These are phyloP conservation scores for Dorcus hopei DNA, from an alignment of 2,888 invertebrate genomes.

Conservation along the genomic window DNA sequence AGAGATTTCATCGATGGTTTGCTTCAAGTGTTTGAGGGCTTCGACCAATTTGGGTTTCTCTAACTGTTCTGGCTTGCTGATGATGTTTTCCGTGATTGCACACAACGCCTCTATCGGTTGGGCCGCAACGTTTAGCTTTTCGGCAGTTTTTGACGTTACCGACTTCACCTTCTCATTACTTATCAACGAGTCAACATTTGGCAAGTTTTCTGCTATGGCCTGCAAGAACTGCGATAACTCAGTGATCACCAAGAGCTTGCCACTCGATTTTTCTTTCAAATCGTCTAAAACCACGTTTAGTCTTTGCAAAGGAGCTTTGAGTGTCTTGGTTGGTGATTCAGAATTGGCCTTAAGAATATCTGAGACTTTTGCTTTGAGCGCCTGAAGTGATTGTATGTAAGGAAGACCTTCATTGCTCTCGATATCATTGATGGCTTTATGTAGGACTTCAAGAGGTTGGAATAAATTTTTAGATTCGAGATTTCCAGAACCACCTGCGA, in stretches of 20 bases:
- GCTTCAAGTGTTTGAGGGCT: neutral
- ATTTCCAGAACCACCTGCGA: no score
- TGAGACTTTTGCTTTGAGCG: no score
- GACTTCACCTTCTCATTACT: neutral
- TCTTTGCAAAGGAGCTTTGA: no score
- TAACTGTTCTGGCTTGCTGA: neutral
- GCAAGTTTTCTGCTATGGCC: conserved; percentile 1
- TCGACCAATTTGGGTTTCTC: neutral
- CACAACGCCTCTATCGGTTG: neutral
- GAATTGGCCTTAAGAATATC: no score
- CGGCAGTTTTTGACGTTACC: neutral
- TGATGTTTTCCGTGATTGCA: neutral
- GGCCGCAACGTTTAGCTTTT: neutral
- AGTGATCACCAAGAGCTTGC: neutral
- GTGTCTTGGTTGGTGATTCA: no score
- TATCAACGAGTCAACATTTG: neutral
- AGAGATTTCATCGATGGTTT: neutral
- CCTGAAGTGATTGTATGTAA: no score
- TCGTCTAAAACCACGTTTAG: no score
- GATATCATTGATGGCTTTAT: no score
- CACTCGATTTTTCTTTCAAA: no score
- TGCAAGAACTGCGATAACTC: conserved; percentile 6
- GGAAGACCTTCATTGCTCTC: no score
- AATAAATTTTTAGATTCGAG: no score
- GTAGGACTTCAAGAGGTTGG: no score